Conservation (phyloP, 2,797 vertebrate genomes). For the Brotula barbata region DNA sequence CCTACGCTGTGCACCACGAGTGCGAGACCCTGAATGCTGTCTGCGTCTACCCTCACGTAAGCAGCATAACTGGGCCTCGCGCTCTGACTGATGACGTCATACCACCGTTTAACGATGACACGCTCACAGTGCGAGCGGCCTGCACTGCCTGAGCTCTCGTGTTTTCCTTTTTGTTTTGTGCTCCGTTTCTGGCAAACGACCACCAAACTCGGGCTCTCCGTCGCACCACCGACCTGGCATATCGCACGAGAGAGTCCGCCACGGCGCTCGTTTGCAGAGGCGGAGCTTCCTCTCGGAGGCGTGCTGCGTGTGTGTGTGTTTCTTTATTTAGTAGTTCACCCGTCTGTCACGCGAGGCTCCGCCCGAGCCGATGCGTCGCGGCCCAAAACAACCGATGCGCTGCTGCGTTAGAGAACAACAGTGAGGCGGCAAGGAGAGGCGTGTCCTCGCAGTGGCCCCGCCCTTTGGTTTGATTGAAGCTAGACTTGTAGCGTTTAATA, state of each 20-base stretch:
- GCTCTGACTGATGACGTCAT: slow-evolving; percentile 84
- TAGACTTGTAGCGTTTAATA: slow-evolving; percentile 83
- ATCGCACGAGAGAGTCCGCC: slow-evolving; percentile 62
- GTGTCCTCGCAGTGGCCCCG: slow-evolving; percentile 59
- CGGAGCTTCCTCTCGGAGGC: slow-evolving; percentile 89
- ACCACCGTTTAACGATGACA: slow-evolving; percentile 83
- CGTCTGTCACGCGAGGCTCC: slow-evolving; percentile 61
- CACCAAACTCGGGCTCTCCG: slow-evolving; percentile 74
- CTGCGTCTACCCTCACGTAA: slow-evolving; percentile 97
- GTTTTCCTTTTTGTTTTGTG: slow-evolving; percentile 71
- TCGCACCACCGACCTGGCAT: slow-evolving; percentile 91
- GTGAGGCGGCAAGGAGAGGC: background rate
- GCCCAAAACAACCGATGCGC: slow-evolving; percentile 68
- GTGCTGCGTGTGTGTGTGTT: slow-evolving; percentile 82
- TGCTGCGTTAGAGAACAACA: slow-evolving; percentile 60
- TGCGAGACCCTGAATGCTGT: slow-evolving; percentile 88
- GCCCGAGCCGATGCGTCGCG: slow-evolving; percentile 72
- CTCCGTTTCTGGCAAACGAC: slow-evolving; percentile 87
- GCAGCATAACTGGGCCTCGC: slow-evolving; percentile 86
- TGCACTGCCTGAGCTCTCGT: slow-evolving; percentile 87
- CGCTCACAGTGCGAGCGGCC: slow-evolving; percentile 93
- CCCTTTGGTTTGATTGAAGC: slow-evolving; percentile 82
- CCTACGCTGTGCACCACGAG: slow-evolving; percentile 79
- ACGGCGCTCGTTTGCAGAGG: slow-evolving; percentile 84
- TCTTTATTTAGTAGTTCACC: slow-evolving; percentile 82